Evolutionary conservation across 2,888 invertebrate genomes (phyloP).

Genomic region (Hyposoter dolosus): DNA sequence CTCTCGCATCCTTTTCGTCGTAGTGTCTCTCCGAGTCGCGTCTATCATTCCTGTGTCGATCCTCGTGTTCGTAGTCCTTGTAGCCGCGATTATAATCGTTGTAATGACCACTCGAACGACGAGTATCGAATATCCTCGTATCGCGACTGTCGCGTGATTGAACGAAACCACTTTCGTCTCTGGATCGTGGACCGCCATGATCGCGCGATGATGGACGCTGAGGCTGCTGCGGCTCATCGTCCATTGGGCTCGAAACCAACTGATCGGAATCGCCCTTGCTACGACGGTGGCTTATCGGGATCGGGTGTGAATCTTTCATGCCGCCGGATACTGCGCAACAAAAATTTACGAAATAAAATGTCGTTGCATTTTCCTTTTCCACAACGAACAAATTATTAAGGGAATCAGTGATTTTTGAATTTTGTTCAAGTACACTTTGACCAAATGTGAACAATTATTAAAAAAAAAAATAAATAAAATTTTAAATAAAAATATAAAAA

Average conservation of each 20-base stretch:
- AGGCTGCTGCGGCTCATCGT: conserved; percentile 76
- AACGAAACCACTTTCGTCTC: conserved; percentile 79
- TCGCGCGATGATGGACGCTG: conserved; percentile 78
- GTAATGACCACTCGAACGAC: conserved; percentile 77
- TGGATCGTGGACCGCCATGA: conserved; percentile 75
- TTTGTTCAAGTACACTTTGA: no score
- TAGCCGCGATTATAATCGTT: conserved; percentile 78
- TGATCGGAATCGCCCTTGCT: conserved; percentile 81
- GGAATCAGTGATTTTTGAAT: neutral
- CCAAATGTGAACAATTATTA: no score
- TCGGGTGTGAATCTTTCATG: conserved; percentile 77
- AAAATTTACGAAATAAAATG: conserved; percentile 57
- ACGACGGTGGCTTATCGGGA: conserved; percentile 77
- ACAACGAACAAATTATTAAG: neutral
- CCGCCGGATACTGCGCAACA: conserved; percentile 72
- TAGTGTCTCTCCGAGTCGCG: conserved; percentile 78
- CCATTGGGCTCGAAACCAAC: conserved; percentile 76
- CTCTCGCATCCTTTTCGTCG: conserved; percentile 77
- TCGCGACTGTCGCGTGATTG: conserved; percentile 70
- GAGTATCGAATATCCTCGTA: conserved; percentile 76
- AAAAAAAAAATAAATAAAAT: no score
- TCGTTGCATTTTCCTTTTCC: conserved; percentile 7
- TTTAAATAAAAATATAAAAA: no score
- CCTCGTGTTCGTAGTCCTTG: conserved; percentile 83
- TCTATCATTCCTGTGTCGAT: conserved; percentile 80